These are phyloP conservation scores for Diorhabda carinulata DNA, from an alignment of 1,140 invertebrate genomes.

Conservation along the genomic window DNA sequence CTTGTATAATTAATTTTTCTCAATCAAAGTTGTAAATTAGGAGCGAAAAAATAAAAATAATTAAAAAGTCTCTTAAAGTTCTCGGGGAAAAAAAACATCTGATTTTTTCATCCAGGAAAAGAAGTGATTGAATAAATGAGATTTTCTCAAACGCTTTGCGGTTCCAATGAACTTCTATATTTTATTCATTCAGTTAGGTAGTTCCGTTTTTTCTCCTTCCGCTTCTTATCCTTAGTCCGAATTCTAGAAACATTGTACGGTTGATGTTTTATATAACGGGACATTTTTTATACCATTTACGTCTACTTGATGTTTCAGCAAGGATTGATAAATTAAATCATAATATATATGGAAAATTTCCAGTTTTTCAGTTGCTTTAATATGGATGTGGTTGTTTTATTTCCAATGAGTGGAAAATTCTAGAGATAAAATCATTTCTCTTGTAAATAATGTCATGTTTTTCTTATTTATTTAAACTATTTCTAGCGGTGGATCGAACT, in stretches of 20 bases:
- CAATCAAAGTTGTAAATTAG: too few relatives aligned
- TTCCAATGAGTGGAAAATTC: too few relatives aligned
- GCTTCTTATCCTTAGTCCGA: constrained; percentile 15
- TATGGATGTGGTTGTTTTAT: too few relatives aligned
- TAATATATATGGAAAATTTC: too few relatives aligned
- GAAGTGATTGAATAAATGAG: constrained; percentile 36
- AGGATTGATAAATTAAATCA: too few relatives aligned
- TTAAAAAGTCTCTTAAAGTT: not conserved
- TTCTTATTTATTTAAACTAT: too few relatives aligned
- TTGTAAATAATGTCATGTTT: too few relatives aligned
- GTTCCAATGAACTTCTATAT: constrained; percentile 28
- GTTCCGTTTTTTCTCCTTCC: constrained; percentile 21
- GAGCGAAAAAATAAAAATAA: not conserved
- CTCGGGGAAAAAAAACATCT: not conserved
- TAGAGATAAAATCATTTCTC: too few relatives aligned
- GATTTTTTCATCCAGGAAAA: constrained; percentile 22
- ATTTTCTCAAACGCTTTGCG: constrained; percentile 33
- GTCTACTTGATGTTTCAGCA: not conserved
- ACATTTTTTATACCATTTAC: not conserved
- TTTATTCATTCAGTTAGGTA: constrained; percentile 30
- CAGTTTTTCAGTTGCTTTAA: too few relatives aligned
- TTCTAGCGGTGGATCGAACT: too few relatives aligned
- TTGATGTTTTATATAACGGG: not conserved
- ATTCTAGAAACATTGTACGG: constrained; percentile 22
- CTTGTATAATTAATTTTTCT: too few relatives aligned